These are phyloP conservation scores for Euwallacea similis DNA, from an alignment of 1,140 invertebrate species.

Conservation along the genomic window DNA sequence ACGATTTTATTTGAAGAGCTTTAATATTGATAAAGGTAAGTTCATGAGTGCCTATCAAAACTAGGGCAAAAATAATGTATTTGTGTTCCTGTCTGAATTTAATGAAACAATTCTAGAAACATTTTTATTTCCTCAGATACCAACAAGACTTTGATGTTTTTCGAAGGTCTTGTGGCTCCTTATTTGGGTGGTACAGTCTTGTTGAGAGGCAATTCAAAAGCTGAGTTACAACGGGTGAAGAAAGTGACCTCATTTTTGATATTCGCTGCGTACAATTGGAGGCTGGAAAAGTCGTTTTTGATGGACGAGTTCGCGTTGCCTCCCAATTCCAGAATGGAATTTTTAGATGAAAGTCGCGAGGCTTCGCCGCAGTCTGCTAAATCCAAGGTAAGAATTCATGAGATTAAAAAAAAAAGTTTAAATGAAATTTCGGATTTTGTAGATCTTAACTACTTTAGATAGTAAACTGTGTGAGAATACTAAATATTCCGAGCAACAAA, in stretches of 20 bases:
- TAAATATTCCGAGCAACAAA: not conserved
- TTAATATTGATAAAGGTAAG: conserved; percentile 58
- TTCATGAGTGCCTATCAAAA: not conserved
- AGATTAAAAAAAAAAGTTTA: too few species aligned
- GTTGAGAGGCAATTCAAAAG: conserved; percentile 74
- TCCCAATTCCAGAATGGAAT: conserved; percentile 52
- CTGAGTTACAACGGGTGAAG: conserved; percentile 83
- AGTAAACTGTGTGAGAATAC: not conserved
- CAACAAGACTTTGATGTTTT: conserved; percentile 87
- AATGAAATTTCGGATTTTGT: too few species aligned
- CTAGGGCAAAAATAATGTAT: too few species aligned
- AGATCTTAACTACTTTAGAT: too few species aligned
- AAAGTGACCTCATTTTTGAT: conserved; percentile 78
- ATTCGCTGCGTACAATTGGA: conserved; percentile 88
- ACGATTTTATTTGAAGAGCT: conserved; percentile 78
- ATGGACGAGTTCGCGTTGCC: conserved; percentile 66
- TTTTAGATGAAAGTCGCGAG: conserved; percentile 50
- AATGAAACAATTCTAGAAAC: too few species aligned
- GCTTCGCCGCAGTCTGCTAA: conserved; percentile 44
- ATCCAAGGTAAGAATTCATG: not conserved
- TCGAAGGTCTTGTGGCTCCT: conserved; percentile 85
- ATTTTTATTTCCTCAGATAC: not conserved
- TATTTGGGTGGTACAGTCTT: conserved; percentile 89
- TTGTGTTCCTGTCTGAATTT: too few species aligned
- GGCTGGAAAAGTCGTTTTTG: conserved; percentile 87